Conservation (phyloP, 2,888 invertebrate genomes). For the Meiosimyza platycephala region DNA sequence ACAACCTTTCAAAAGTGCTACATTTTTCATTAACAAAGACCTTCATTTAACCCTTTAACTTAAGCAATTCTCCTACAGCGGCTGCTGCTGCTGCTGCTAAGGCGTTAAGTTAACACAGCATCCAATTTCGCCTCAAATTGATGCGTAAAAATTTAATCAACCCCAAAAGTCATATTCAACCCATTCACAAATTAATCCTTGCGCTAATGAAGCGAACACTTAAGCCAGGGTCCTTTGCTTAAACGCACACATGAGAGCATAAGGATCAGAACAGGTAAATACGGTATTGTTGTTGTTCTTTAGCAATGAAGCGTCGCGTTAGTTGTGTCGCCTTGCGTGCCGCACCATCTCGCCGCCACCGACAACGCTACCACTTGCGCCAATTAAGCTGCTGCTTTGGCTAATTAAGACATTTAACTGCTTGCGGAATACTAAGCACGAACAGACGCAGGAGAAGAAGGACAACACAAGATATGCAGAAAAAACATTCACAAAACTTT, state of each 20-base stretch:
- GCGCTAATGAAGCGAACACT: slow-evolving; percentile 18
- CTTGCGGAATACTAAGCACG: slow-evolving; percentile 13
- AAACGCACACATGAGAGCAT: background rate
- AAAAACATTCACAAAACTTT: no score
- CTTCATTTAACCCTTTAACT: no score
- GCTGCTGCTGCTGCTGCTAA: no score
- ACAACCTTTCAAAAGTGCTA: no score
- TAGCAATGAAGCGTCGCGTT: no score
- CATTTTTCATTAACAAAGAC: no score
- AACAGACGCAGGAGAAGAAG: no score
- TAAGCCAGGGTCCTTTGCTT: background rate
- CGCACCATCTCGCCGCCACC: no score
- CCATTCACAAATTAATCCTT: slow-evolving; percentile 16
- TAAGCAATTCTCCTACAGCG: no score
- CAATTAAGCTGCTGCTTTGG: slow-evolving; percentile 20
- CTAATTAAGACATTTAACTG: slow-evolving; percentile 24
- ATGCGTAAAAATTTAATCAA: slow-evolving; percentile 1
- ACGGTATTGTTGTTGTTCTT: background rate
- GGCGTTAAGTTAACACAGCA: no score
- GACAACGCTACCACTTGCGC: slow-evolving; percentile 1
- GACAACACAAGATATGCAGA: no score
- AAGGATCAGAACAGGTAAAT: background rate
- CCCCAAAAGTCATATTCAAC: slow-evolving; percentile 13
- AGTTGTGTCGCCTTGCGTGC: no score
- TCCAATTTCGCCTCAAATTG: background rate